Evolutionary conservation across 2,888 invertebrate species (phyloP).

Genomic region (Apomyelois bistriatella): DNA sequence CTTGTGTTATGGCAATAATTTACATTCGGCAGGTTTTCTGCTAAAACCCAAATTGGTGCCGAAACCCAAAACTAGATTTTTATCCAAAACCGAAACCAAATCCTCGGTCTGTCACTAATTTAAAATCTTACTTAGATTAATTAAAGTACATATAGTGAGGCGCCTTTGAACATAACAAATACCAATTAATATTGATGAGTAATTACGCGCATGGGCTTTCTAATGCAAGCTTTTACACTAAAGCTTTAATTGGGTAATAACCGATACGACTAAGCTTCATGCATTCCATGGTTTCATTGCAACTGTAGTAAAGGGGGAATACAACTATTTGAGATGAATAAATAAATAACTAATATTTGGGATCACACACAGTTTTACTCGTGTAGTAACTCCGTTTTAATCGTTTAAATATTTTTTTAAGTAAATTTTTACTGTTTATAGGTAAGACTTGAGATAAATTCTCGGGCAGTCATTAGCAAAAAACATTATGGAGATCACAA

Average conservation of each 20-base stretch:
- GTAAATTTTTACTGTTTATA: too few species aligned
- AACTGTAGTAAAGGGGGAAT: not conserved
- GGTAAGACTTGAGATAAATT: too few species aligned
- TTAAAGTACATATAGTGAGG: not conserved
- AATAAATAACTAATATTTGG: too few species aligned
- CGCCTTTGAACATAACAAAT: slow-evolving; percentile 3
- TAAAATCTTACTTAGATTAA: slow-evolving; percentile 14
- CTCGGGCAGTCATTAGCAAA: not conserved
- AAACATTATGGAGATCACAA: too few species aligned
- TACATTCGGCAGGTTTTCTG: too few species aligned
- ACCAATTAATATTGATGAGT: slow-evolving; percentile 4
- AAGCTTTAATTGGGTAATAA: slow-evolving; percentile 3
- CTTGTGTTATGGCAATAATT: too few species aligned
- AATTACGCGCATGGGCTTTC: not conserved
- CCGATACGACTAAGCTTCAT: not conserved
- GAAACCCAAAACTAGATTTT: too few species aligned
- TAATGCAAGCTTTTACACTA: not conserved
- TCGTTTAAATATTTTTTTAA: too few species aligned
- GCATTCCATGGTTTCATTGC: not conserved
- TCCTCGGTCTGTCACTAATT: too few species aligned
- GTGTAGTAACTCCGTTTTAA: too few species aligned
- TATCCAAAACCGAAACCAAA: slow-evolving; percentile 14
- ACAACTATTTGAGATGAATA: not conserved
- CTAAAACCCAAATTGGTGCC: too few species aligned
- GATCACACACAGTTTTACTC: too few species aligned